phyloP scores from a whole-genome alignment of 1,140 invertebrate genomes.

The Delia radicum region DNA sequence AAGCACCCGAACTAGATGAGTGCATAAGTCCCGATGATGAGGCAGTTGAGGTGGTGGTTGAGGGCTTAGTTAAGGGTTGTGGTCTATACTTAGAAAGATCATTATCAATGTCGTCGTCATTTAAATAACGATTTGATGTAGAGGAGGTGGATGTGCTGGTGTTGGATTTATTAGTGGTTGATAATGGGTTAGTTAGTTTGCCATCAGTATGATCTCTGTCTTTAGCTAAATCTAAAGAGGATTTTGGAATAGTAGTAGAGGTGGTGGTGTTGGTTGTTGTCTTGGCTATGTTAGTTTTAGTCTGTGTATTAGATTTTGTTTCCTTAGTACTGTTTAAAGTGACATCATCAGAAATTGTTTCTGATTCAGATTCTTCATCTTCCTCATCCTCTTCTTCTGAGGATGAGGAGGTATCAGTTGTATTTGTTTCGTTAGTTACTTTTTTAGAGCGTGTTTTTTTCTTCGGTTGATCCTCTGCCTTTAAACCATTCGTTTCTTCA shows the following conservation, averaged over 20 bases:
- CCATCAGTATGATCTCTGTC: neutral
- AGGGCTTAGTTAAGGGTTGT: neutral
- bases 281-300: conserved; percentile 20
- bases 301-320: conserved; percentile 13
- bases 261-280: neutral
- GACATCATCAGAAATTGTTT: conserved; percentile 34
- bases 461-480: neutral
- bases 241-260: conserved; percentile 20
- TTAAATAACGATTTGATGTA: conserved; percentile 42
- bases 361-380: conserved; percentile 27
- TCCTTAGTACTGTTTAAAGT: neutral
- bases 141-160: conserved; percentile 34
- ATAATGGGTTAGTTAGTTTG: conserved; percentile 6
- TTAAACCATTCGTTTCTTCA: conserved; percentile 32
- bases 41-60: neutral
- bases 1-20: conserved; percentile 48
- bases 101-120: conserved; percentile 46
- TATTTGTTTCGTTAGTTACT: conserved; percentile 45
- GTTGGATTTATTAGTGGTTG: conserved; percentile 30
- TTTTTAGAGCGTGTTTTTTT: conserved; percentile 38
- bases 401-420: neutral
- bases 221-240: neutral
- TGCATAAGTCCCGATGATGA: conserved; percentile 39
- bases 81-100: conserved; percentile 47
- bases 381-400: conserved; percentile 31